Percentiles rank a stretch among this genome's conserved stretches.
phyloP scores from a whole-genome alignment of 2,888 invertebrate species.

The Lasioglossum morio region DNA sequence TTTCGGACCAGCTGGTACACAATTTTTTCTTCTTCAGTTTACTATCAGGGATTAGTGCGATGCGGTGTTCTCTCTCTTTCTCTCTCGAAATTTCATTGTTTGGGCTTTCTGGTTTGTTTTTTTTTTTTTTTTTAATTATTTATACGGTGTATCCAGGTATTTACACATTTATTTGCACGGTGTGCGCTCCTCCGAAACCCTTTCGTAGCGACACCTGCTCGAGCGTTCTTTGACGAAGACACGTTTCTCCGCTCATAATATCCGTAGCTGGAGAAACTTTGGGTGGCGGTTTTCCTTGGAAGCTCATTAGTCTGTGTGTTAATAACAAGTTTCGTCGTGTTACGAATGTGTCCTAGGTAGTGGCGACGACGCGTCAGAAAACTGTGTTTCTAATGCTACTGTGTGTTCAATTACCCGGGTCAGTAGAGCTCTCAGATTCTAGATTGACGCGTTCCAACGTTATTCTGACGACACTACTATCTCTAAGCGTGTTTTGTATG shows the following conservation, averaged over 20 bases:
- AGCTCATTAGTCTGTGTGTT: background rate
- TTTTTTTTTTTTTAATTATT: background rate
- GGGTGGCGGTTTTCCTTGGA: constrained; percentile 3
- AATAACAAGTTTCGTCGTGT: background rate
- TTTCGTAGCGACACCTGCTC: constrained; percentile 20
- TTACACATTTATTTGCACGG: background rate
- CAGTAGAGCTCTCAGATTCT: background rate
- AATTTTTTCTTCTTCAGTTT: constrained; percentile 12
- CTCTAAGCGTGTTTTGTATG: constrained; percentile 41
- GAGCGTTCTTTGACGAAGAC: constrained; percentile 26
- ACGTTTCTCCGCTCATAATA: constrained; percentile 19
- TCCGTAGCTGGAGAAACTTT: constrained; percentile 11
- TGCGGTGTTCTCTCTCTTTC: background rate
- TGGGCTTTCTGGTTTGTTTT: constrained; percentile 26
- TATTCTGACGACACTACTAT: constrained; percentile 8
- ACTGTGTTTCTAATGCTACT: background rate
- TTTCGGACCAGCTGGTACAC: constrained; percentile 22
- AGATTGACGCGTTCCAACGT: constrained; percentile 23
- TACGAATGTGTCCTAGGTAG: background rate
- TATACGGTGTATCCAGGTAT: constrained; percentile 6
- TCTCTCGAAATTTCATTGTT: constrained; percentile 2
- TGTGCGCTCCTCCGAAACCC: background rate
- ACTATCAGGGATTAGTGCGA: constrained; percentile 15
- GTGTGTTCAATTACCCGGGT: background rate
- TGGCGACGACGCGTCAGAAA: background rate